phyloP scores from a whole-genome alignment of 2,797 vertebrate species.

The Phaenicophaeus curvirostris region DNA sequence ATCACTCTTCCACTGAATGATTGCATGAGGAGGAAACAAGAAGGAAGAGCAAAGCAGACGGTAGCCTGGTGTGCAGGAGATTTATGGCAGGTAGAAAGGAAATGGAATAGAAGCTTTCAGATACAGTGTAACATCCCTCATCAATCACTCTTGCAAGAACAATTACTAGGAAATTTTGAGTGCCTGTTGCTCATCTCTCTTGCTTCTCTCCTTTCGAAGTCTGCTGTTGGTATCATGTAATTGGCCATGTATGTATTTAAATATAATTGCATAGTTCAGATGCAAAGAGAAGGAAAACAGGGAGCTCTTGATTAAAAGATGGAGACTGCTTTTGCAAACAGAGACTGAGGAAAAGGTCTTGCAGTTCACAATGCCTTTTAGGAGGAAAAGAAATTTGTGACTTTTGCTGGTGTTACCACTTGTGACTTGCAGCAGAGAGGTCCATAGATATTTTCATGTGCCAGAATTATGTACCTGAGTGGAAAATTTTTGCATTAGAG shows the following conservation, averaged over 20 bases:
- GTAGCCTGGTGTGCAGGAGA: background rate
- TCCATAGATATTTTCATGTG: background rate
- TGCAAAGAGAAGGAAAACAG: background rate
- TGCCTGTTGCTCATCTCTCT: background rate
- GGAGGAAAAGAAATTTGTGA: background rate
- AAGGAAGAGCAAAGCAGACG: background rate
- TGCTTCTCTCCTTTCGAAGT: background rate
- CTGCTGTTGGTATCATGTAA: background rate
- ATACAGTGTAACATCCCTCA: background rate
- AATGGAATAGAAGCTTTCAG: background rate
- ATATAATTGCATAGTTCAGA: background rate
- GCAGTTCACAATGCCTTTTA: background rate
- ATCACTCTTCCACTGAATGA: background rate
- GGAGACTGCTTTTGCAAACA: background rate
- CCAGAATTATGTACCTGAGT: background rate
- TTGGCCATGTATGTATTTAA: background rate
- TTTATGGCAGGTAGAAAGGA: background rate
- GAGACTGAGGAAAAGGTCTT: background rate
- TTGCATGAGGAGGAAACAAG: background rate
- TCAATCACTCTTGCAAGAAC: background rate
- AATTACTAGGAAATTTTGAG: background rate
- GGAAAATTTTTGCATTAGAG: background rate
- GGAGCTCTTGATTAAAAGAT: background rate
- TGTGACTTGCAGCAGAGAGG: background rate
- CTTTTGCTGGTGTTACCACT: background rate